Evolutionary conservation across 2,797 vertebrate genomes (phyloP).

Genomic region (Ptychadena robeensis): DNA sequence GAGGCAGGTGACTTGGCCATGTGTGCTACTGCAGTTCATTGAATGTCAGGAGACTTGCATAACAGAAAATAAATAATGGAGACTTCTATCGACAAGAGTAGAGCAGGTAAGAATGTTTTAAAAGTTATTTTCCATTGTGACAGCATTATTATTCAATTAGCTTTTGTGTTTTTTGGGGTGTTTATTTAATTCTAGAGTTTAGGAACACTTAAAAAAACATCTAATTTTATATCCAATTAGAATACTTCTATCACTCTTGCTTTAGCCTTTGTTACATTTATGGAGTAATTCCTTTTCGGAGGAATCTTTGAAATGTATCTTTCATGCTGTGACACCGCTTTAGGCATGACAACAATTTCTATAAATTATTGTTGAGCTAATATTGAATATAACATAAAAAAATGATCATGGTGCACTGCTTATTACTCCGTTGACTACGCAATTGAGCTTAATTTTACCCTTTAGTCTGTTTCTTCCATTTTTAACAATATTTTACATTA

Average conservation of each 20-base stretch:
- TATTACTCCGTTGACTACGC: slow-evolving; percentile 27
- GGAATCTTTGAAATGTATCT: slow-evolving; percentile 1
- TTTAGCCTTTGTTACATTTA: neutral
- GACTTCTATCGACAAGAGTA: no score
- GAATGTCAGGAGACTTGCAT: no score
- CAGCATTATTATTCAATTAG: no score
- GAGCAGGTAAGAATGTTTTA: no score
- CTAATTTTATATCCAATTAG: no score
- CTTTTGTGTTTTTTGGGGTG: no score
- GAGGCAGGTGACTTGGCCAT: no score
- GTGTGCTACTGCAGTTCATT: no score
- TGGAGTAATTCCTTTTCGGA: neutral
- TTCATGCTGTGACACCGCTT: slow-evolving; percentile 22
- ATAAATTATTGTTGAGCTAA: slow-evolving; percentile 31
- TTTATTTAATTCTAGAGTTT: no score
- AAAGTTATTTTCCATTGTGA: no score
- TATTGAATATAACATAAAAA: slow-evolving; percentile 42
- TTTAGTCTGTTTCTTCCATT: slow-evolving; percentile 1
- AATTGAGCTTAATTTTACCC: slow-evolving; percentile 7
- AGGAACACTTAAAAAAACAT: no score
- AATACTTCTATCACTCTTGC: neutral
- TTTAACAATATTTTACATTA: slow-evolving; percentile 12
- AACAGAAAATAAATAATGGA: no score
- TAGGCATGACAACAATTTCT: slow-evolving; percentile 36
- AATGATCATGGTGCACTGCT: slow-evolving; percentile 9